Conservation (phyloP, 2,797 vertebrate species). For the Fringilla coelebs region DNA sequence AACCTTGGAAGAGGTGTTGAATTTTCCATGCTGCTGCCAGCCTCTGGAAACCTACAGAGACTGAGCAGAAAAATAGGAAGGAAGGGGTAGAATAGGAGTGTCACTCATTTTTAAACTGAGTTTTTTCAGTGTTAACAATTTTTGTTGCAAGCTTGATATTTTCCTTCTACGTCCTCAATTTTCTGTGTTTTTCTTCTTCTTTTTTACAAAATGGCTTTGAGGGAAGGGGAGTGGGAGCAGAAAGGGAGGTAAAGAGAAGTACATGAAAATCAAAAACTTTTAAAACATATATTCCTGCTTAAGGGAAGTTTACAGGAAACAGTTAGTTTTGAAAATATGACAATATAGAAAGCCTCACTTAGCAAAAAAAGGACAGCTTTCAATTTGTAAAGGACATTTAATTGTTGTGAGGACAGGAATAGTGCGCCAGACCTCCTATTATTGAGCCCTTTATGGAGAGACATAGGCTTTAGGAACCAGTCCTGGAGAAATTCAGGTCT, state of each 20-base stretch:
- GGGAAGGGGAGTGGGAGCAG: accelerated
- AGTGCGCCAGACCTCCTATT: neutral
- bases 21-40: neutral
- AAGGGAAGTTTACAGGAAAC: neutral
- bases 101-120: neutral
- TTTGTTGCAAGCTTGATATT: neutral
- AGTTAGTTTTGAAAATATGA: neutral
- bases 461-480: neutral
- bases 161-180: neutral
- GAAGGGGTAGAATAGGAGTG: neutral
- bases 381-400: neutral
- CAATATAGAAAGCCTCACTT: neutral
- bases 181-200: neutral
- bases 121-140: neutral
- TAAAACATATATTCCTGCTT: neutral
- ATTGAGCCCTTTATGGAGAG: neutral
- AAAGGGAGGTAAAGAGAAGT: neutral
- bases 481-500: neutral
- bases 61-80: neutral
- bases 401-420: neutral
- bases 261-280: neutral
- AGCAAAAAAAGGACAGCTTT: neutral
- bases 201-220: neutral
- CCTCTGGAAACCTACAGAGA: neutral
- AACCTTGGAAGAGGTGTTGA: neutral